phyloP scores from a whole-genome alignment of 2,888 invertebrate genomes.

The Boloria euphrosyne region DNA sequence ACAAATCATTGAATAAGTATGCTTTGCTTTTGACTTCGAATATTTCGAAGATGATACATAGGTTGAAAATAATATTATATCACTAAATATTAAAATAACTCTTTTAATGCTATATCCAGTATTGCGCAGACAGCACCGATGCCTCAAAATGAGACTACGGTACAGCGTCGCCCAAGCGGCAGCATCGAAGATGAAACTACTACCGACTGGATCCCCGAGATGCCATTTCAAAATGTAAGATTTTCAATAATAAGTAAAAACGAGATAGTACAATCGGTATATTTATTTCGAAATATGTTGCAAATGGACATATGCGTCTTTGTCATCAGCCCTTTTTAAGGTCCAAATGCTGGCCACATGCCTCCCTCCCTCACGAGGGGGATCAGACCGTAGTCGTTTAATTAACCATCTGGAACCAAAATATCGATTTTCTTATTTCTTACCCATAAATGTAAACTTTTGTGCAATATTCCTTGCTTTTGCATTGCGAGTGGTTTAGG shows the following conservation, averaged over 20 bases:
- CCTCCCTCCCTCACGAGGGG: no score
- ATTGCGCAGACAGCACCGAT: slow-evolving; percentile 43
- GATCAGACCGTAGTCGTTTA: no score
- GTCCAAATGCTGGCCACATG: no score
- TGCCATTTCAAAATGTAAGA: slow-evolving; percentile 93
- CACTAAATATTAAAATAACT: not conserved
- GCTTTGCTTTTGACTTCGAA: slow-evolving; percentile 17
- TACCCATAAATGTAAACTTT: not conserved
- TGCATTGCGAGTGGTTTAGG: no score
- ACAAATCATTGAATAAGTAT: slow-evolving; percentile 62
- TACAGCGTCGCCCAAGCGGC: slow-evolving; percentile 67
- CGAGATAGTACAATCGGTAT: no score
- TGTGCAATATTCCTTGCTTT: no score
- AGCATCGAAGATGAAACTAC: slow-evolving; percentile 89
- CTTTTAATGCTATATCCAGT: slow-evolving; percentile 36
- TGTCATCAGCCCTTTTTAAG: no score
- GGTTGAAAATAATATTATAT: not conserved
- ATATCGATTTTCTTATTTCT: not conserved
- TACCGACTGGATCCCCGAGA: slow-evolving; percentile 94
- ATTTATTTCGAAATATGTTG: no score
- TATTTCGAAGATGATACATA: no score
- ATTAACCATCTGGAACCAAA: no score
- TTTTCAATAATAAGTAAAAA: not conserved
- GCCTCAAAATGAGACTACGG: slow-evolving; percentile 46
- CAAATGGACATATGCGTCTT: no score